A percentile compares a stretch with the other conserved stretches of the same genome.
Conservation (phyloP, 2,888 invertebrate genomes). For the Ferrisia virgata region DNA sequence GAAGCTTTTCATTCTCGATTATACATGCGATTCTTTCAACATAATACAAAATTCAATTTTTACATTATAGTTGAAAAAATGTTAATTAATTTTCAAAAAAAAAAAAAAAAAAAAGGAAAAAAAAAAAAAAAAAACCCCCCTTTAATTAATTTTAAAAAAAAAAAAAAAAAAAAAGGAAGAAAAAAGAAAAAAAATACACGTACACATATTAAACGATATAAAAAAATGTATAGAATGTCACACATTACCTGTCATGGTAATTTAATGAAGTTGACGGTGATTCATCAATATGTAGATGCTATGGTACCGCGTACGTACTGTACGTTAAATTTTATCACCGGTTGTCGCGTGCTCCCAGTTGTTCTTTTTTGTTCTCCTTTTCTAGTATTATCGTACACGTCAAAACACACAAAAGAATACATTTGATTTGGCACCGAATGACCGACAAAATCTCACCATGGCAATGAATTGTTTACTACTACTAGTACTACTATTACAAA, state of each 20-base stretch:
- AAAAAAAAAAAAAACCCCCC: no score
- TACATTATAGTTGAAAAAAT: neutral
- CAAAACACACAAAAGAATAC: conserved; percentile 27
- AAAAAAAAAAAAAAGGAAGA: neutral
- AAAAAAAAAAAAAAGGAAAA: neutral
- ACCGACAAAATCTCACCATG: conserved; percentile 29
- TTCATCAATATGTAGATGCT: neutral
- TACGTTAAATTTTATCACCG: conserved; percentile 7
- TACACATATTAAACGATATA: neutral
- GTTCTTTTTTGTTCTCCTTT: neutral
- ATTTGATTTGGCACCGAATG: neutral
- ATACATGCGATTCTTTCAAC: neutral
- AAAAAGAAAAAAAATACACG: no score
- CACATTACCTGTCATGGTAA: conserved; percentile 19
- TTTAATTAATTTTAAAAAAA: conserved; percentile 9
- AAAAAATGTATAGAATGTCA: conserved; percentile 14
- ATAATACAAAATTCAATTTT: neutral
- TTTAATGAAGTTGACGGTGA: conserved; percentile 1
- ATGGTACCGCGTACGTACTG: neutral
- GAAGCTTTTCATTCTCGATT: neutral
- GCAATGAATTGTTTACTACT: conserved; percentile 24
- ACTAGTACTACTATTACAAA: no score
- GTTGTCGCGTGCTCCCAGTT: conserved; percentile 2
- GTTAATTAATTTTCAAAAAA: conserved; percentile 5
- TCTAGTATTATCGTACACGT: neutral